These are phyloP conservation scores for Microplitis demolitor DNA, from an alignment of 1,140 invertebrate species.

Conservation along the genomic window DNA sequence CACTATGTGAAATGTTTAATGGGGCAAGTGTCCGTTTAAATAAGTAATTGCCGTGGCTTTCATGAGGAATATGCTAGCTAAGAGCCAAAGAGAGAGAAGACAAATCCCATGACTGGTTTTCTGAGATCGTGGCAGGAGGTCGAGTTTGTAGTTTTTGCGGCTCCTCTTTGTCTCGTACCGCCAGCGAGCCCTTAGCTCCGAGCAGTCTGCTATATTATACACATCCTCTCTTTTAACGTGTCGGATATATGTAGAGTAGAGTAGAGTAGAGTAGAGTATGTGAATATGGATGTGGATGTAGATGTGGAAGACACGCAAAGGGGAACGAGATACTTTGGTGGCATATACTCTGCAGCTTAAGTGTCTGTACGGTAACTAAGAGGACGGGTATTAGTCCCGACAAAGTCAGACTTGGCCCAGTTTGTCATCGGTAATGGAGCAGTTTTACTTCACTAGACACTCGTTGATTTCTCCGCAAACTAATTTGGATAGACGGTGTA, in stretches of 20 bases:
- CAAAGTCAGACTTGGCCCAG: background rate
- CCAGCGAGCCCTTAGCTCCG: background rate
- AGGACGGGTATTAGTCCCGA: too few species aligned
- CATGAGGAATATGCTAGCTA: background rate
- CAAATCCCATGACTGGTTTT: constrained; percentile 1
- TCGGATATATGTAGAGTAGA: too few species aligned
- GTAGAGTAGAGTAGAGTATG: too few species aligned
- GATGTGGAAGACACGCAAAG: too few species aligned
- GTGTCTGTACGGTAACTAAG: too few species aligned
- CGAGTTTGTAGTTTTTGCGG: constrained; percentile 1
- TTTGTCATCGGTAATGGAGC: constrained; percentile 18
- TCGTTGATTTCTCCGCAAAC: constrained; percentile 11
- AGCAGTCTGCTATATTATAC: too few species aligned
- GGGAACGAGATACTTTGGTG: too few species aligned
- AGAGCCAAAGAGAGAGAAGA: background rate
- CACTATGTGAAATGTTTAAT: constrained; percentile 21
- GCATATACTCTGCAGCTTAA: background rate
- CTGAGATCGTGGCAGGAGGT: constrained; percentile 12
- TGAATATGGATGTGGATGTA: too few species aligned
- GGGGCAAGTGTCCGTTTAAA: constrained; percentile 24
- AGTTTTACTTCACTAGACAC: constrained; percentile 1
- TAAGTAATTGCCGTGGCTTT: constrained; percentile 22
- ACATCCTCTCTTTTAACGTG: too few species aligned
- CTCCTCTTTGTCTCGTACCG: background rate
- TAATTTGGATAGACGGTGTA: constrained; percentile 18